These are phyloP conservation scores for Hippoglossus hippoglossus DNA, from an alignment of 2,797 vertebrate genomes.

Conservation along the genomic window DNA sequence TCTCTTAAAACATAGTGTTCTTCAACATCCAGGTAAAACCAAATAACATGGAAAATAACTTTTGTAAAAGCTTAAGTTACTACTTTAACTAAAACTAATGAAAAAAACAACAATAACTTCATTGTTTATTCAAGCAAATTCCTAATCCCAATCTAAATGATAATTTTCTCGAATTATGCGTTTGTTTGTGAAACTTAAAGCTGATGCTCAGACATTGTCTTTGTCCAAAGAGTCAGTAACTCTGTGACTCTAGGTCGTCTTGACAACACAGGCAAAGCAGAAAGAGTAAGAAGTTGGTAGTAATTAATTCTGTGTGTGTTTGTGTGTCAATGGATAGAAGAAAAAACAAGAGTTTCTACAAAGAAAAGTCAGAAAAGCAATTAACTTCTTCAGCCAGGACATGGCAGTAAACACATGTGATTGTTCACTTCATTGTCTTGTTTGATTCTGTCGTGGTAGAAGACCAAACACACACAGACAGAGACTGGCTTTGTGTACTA, in stretches of 20 bases:
- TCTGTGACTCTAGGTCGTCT: constrained; percentile 25
- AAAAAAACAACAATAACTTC: background rate
- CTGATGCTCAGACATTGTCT: constrained; percentile 8
- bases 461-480: constrained; percentile 40
- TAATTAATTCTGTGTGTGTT: constrained; percentile 64
- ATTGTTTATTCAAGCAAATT: too few relatives aligned
- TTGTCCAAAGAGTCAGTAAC: constrained; percentile 13
- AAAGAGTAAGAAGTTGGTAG: constrained; percentile 41
- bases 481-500: constrained; percentile 31
- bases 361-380: constrained; percentile 74
- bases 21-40: too few relatives aligned
- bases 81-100: background rate
- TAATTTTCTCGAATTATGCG: background rate
- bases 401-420: constrained; percentile 68
- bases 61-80: background rate
- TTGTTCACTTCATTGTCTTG: constrained; percentile 68
- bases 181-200: background rate
- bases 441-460: constrained; percentile 38
- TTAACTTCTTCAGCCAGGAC: constrained; percentile 73
- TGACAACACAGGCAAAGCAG: constrained; percentile 55
- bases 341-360: constrained; percentile 42
- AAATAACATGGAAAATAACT: background rate
- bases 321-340: constrained; percentile 7
- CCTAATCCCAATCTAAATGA: background rate
- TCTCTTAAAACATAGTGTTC: background rate